Base-by-base conservation (phyloP, 2,888 invertebrate genomes). In the Anodontia alba region DNA sequence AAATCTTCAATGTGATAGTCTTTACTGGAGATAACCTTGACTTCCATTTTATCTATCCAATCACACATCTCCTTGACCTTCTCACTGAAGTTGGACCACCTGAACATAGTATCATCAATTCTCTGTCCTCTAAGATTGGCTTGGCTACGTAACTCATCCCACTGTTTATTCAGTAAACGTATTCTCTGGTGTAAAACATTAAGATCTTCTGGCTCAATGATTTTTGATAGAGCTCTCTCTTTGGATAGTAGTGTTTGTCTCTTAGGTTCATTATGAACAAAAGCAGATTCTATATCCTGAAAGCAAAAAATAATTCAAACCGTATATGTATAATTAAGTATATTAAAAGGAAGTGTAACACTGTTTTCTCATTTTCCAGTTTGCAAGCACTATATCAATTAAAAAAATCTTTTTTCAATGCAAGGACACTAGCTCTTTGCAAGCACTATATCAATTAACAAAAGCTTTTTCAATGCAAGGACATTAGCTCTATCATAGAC, bases 1-100 rank as follows among this genome's bases (percentile, higher is more conserved):
- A 93, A 86, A 71, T 93, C 93, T 78, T 94, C 94, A 26, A 94
- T 92, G 74, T 93, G 92, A 74, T 89, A 85, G 74, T 93, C 91
- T 36, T 87, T 86, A 75, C 85, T 91, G 36, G 91, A 87, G 3
- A 87, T 81, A 62, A 93, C 86, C 81, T 89, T 90, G 20, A 78
- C 76, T 81, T 93, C 92, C 92, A 93, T 91, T 66, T 88, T 73
- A 29, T 90, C 89, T 73, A 93, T 90, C 91, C 91, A 92, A 8
- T 90, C 90, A 83, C 89, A 87, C 38, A 94, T 74, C 20, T 90
- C 90, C 36, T 84, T 83, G 62, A 92, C 86, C 36, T 88, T 82
- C 62, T 90, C 89, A 62, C 81, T 89, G 76, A 92, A 92, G 67
- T 76, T 87, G 1, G 90, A 83, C 93, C 93, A 93, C 36, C 88